Evolutionary conservation across 2,113 vertebrate species (phyloP).

Genomic region (Megaleporinus macrocephalus): DNA sequence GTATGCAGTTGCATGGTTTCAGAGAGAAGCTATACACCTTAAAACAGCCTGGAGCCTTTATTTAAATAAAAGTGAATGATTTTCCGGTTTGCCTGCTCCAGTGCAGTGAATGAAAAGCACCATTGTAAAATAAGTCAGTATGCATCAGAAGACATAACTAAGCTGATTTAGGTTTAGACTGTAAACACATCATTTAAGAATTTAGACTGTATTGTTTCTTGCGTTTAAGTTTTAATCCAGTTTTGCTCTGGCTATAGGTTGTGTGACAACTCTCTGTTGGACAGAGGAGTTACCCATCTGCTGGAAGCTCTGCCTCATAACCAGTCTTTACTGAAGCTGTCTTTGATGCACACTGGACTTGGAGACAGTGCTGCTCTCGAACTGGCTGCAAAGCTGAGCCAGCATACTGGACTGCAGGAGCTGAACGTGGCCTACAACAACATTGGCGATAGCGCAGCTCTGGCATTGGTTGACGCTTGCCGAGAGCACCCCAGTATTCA

Average conservation of each 20-base stretch:
- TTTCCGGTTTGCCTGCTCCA: not conserved
- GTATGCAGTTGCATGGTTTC: not conserved
- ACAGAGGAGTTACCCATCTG: constrained; percentile 76
- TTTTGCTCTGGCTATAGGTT: constrained; percentile 75
- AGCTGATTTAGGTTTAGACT: not conserved
- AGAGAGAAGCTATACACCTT: not conserved
- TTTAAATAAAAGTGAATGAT: not conserved
- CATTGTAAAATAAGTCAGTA: not conserved
- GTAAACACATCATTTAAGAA: not conserved
- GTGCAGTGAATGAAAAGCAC: not conserved
- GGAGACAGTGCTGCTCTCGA: constrained; percentile 79
- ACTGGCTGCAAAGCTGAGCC: constrained; percentile 78
- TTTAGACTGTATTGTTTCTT: not conserved
- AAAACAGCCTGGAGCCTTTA: not conserved
- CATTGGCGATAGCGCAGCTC: constrained; percentile 83
- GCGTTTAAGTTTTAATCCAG: constrained; percentile 14
- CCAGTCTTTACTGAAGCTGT: constrained; percentile 81
- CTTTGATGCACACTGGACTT: constrained; percentile 87
- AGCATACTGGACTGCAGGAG: constrained; percentile 82
- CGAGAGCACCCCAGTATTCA: constrained; percentile 81
- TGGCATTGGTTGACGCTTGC: constrained; percentile 86
- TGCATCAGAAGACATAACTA: not conserved
- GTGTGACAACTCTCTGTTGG: constrained; percentile 84
- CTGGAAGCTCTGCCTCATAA: constrained; percentile 83
- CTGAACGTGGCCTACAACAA: constrained; percentile 94